These are phyloP conservation scores for Petaurus breviceps DNA, from an alignment of 2,113 vertebrate species.

Conservation along the genomic window DNA sequence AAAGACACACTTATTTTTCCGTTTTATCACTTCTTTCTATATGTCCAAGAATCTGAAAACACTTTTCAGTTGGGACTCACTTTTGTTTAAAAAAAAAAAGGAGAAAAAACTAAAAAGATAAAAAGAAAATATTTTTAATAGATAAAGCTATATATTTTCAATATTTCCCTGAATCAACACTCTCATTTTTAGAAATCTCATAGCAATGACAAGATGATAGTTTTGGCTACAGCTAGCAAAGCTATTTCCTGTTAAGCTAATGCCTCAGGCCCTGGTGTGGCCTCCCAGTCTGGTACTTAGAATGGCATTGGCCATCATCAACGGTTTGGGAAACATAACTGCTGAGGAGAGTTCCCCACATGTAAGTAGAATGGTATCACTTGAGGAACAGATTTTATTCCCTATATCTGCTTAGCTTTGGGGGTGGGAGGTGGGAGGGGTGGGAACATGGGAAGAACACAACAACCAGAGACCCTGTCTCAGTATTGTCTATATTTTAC, in stretches of 20 bases:
- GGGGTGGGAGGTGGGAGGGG: not conserved
- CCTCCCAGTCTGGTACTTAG: not conserved
- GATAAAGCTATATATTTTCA: conserved; percentile 86
- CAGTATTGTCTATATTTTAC: conserved; percentile 60
- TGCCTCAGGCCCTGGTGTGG: conserved; percentile 3
- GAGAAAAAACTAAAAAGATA: not conserved
- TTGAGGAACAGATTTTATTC: conserved; percentile 5
- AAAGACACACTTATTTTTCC: conserved; percentile 72
- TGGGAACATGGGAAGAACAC: conserved; percentile 13
- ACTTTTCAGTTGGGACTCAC: conserved; percentile 73
- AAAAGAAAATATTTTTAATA: conserved; percentile 83
- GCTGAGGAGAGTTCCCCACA: conserved; percentile 26
- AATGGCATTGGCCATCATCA: not conserved
- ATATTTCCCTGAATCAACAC: conserved; percentile 79
- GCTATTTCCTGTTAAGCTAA: conserved; percentile 18
- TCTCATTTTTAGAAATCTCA: conserved; percentile 73
- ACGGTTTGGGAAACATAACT: not conserved
- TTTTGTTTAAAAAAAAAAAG: conserved; percentile 62
- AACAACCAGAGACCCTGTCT: conserved; percentile 39
- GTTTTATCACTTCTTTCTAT: conserved; percentile 54
- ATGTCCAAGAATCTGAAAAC: conserved; percentile 70
- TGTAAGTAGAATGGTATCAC: conserved; percentile 1
- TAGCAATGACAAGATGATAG: conserved; percentile 37
- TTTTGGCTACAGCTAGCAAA: conserved; percentile 35
- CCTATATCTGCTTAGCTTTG: conserved; percentile 32